A percentile compares a stretch with the other conserved stretches of the same genome.
These are phyloP conservation scores for Drosophila anomalata DNA, from an alignment of 2,888 invertebrate genomes.

Conservation along the genomic window DNA sequence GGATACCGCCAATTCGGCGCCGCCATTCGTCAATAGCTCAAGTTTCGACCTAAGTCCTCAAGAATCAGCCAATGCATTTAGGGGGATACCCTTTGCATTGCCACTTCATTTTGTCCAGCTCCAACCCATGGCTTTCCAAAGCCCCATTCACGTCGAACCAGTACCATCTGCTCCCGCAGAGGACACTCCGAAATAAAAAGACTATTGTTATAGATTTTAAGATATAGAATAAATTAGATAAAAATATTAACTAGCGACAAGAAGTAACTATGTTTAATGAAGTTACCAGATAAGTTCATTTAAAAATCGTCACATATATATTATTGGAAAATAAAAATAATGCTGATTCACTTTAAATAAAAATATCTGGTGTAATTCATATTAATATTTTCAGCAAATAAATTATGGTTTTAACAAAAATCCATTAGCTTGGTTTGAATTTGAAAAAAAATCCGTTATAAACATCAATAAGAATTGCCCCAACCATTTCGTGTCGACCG, in stretches of 20 bases:
- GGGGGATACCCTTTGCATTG: constrained; percentile 67
- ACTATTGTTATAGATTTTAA: background rate
- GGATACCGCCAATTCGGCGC: constrained; percentile 22
- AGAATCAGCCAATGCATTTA: constrained; percentile 55
- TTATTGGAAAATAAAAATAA: no score
- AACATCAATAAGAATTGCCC: no score
- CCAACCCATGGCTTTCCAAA: constrained; percentile 79
- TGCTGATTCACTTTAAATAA: no score
- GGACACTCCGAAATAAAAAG: constrained; percentile 5
- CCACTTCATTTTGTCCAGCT: constrained; percentile 80
- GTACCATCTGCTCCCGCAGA: constrained; percentile 26
- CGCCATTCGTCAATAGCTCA: constrained; percentile 27
- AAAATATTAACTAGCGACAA: background rate
- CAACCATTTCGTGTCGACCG: no score
- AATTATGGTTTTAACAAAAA: no score
- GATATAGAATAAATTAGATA: constrained; percentile 8
- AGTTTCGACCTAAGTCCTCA: constrained; percentile 38
- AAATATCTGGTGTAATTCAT: no score
- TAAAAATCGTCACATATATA: no score
- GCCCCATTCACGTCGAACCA: constrained; percentile 60
- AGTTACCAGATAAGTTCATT: no score
- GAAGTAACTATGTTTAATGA: no score
- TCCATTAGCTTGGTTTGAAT: no score
- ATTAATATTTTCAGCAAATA: no score
- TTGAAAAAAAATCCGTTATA: no score